Evolutionary conservation across 2,797 vertebrate genomes (phyloP).

Genomic region (Crypturellus tataupa): DNA sequence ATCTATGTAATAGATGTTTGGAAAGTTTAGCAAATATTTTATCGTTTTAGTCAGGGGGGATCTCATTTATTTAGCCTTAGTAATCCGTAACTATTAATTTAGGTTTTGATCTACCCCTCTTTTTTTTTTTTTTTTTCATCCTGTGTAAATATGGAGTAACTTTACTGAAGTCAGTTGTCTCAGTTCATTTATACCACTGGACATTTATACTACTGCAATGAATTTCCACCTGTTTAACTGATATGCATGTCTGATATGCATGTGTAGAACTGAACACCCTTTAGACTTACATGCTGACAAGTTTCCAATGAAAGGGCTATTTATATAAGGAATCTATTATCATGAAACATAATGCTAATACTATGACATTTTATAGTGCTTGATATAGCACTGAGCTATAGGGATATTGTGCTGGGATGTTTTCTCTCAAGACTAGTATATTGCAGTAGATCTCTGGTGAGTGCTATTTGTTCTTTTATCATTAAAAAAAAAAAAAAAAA

Average conservation of each 20-base stretch:
- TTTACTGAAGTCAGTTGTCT: not conserved
- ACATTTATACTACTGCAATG: not conserved
- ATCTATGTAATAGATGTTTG: not conserved
- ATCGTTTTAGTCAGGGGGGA: not conserved
- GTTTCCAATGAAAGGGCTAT: not conserved
- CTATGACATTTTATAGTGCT: not conserved
- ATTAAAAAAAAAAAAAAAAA: not conserved
- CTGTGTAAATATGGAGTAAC: not conserved
- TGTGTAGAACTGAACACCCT: fast-evolving
- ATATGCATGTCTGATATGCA: fast-evolving
- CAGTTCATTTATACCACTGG: not conserved
- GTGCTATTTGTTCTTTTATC: not conserved
- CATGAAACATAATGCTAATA: not conserved
- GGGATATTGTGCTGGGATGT: not conserved
- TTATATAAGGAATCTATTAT: not conserved
- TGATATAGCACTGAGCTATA: not conserved
- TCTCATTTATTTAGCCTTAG: not conserved
- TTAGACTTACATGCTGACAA: not conserved
- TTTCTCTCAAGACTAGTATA: not conserved
- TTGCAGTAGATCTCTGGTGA: not conserved
- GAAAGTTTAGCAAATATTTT: not conserved
- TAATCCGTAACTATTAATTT: not conserved
- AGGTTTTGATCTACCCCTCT: fast-evolving
- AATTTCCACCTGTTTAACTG: not conserved
- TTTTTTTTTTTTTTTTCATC: not conserved